phyloP scores from a whole-genome alignment of 2,797 vertebrate species.

The Anas acuta region DNA sequence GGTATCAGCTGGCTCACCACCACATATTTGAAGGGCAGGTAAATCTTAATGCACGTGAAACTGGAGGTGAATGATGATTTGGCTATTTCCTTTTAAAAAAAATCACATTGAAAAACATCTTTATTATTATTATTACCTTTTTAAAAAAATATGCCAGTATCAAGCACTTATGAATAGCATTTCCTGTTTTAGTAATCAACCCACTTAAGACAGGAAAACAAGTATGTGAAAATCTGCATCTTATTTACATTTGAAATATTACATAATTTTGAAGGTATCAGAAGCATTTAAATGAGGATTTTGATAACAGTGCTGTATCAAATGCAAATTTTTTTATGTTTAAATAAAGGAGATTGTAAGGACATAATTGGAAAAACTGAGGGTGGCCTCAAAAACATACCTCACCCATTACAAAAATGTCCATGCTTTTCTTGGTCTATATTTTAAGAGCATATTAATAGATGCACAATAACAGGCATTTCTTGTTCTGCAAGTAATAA shows the following conservation, averaged over 20 bases:
- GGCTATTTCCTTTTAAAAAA: not conserved
- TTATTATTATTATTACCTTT: too few relatives aligned
- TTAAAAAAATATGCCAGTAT: not conserved
- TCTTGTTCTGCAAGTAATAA: conserved; percentile 26
- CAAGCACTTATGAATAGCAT: conserved; percentile 26
- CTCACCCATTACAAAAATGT: conserved; percentile 43
- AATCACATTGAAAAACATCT: too few relatives aligned
- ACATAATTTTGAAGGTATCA: conserved; percentile 28
- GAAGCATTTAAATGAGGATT: conserved; percentile 24
- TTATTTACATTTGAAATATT: conserved; percentile 55
- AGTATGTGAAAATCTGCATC: conserved; percentile 45
- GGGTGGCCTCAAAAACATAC: conserved; percentile 18
- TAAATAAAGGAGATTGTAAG: conserved; percentile 27
- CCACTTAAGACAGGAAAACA: not conserved
- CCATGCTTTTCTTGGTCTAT: not conserved
- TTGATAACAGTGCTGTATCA: conserved; percentile 1
- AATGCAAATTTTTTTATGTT: conserved; percentile 6
- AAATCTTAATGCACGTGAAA: not conserved
- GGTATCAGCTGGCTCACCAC: not conserved
- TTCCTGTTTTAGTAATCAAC: conserved; percentile 51
- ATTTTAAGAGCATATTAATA: conserved; percentile 3
- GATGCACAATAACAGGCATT: conserved; percentile 16
- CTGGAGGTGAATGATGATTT: not conserved
- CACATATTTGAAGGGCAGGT: not conserved
- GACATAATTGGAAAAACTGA: conserved; percentile 32